These are phyloP conservation scores for Pentalonia nigronervosa DNA, from an alignment of 1,140 invertebrate species.

Conservation along the genomic window DNA sequence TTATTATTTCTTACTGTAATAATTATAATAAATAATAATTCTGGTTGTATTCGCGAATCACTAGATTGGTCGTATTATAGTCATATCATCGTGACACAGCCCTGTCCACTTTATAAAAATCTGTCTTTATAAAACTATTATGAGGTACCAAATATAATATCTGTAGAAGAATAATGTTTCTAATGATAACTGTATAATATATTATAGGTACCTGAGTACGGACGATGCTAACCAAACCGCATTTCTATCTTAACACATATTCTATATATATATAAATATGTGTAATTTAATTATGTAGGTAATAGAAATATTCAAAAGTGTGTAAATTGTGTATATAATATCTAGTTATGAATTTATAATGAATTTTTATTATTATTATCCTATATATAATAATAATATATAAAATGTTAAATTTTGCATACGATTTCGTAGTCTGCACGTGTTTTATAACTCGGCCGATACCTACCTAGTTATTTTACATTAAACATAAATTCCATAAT, in stretches of 20 bases:
- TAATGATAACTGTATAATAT: neutral
- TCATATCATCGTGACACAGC: neutral
- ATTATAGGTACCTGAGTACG: neutral
- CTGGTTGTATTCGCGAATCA: neutral
- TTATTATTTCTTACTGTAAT: neutral
- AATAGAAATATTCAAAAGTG: neutral
- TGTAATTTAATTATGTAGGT: neutral
- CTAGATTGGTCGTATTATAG: neutral
- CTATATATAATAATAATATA: conserved; percentile 28
- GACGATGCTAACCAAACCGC: neutral
- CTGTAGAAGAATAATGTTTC: neutral
- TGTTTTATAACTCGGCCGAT: neutral
- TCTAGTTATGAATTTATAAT: conserved; percentile 33
- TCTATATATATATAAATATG: neutral
- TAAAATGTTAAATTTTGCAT: conserved; percentile 22
- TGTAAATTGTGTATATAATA: conserved; percentile 16
- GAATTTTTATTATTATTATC: neutral
- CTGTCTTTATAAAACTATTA: neutral
- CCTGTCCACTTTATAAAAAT: neutral
- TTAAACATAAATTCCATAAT: neutral
- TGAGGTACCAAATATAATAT: neutral
- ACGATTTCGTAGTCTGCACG: neutral
- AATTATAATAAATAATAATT: neutral
- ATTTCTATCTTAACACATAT: neutral
- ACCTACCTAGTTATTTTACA: neutral